A percentile compares a stretch with the other conserved stretches of the same genome.
Conservation (phyloP, 2,113 vertebrate species). For the Ictidomys tridecemlineatus region DNA sequence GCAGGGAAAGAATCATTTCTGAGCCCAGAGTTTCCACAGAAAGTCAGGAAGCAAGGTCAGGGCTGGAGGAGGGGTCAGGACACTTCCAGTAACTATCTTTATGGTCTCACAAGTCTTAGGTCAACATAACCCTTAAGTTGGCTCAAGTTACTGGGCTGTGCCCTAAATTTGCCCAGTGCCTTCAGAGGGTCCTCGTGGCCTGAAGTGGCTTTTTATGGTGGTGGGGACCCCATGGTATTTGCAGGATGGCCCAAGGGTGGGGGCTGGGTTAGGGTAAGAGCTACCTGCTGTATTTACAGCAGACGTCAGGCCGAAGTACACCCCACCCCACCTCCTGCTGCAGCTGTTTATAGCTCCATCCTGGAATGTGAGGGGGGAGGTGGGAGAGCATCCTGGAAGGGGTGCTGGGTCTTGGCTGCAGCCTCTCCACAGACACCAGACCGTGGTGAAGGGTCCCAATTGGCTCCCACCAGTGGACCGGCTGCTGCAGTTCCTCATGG, state of each 20-base stretch:
- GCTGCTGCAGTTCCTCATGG: constrained; percentile 95
- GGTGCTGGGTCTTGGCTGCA: neutral
- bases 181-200: too few relatives aligned
- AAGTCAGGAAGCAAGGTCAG: neutral
- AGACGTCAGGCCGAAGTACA: neutral
- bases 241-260: neutral
- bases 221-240: neutral
- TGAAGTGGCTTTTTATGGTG: too few relatives aligned
- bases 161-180: neutral
- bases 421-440: constrained; percentile 88
- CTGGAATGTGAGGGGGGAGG: constrained; percentile 13
- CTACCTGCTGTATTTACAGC: constrained; percentile 60
- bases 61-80: neutral
- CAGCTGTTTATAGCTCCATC: constrained; percentile 67
- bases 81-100: neutral
- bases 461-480: constrained; percentile 93
- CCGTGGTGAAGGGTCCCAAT: constrained; percentile 91
- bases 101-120: neutral
- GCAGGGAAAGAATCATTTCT: neutral
- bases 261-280: neutral
- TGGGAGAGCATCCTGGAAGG: neutral
- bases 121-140: neutral
- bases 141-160: neutral
- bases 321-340: neutral
- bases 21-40: neutral